A percentile compares a stretch with the other conserved stretches of the same genome.
These are phyloP conservation scores for Micropoecilia bifurca DNA, from an alignment of 2,797 vertebrate genomes.

Conservation along the genomic window DNA sequence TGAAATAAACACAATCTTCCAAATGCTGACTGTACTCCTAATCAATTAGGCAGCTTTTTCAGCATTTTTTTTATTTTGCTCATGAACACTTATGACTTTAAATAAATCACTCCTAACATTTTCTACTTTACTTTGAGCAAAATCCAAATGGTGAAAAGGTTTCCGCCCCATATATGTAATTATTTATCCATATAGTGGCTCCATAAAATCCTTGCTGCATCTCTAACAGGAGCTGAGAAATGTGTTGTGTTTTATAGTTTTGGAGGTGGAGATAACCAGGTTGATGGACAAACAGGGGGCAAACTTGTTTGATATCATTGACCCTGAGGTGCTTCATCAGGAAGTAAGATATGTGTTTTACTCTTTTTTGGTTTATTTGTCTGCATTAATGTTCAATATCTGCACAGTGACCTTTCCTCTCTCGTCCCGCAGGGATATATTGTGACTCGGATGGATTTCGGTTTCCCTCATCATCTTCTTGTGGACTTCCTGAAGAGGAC, in stretches of 20 bases:
- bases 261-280: constrained; percentile 77
- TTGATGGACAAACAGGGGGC: constrained; percentile 86
- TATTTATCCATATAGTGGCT: background rate
- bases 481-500: constrained; percentile 84
- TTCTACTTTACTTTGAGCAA: background rate
- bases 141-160: background rate
- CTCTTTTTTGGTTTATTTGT: background rate
- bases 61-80: background rate
- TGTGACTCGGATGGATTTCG: constrained; percentile 87
- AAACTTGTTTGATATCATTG: constrained; percentile 83
- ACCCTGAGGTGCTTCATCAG: constrained; percentile 82
- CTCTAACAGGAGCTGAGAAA: background rate
- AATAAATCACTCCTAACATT: background rate
- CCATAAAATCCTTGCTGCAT: background rate
- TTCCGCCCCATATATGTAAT: background rate
- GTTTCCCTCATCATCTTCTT: constrained; percentile 88
- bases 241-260: constrained; percentile 69
- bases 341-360: constrained; percentile 75
- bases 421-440: constrained; percentile 80
- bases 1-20: background rate
- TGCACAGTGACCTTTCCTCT: background rate
- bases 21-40: no score
- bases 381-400: background rate
- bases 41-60: background rate
- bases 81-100: background rate